Conservation (phyloP, 1,140 invertebrate species). For the Anoplolepis gracilipes region DNA sequence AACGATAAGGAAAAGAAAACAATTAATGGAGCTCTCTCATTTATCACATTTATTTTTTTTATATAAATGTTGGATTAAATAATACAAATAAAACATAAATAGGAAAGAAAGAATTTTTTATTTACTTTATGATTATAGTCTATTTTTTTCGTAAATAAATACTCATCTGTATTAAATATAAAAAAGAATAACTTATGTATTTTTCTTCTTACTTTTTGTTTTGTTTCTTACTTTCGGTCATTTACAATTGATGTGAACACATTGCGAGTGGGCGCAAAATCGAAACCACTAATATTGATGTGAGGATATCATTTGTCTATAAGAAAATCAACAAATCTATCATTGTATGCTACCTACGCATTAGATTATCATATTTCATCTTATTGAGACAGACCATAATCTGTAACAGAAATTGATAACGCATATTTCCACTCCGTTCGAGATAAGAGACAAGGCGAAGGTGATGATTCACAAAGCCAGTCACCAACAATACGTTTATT, state of each 20-base stretch:
- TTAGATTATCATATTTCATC: background rate
- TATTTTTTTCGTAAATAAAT: background rate
- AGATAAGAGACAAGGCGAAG: background rate
- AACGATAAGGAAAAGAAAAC: too few relatives aligned
- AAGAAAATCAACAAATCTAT: background rate
- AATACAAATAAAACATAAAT: too few relatives aligned
- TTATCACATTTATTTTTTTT: background rate
- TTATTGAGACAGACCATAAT: background rate
- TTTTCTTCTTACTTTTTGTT: background rate
- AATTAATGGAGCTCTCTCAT: too few relatives aligned
- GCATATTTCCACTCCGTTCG: background rate
- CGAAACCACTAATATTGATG: too few relatives aligned
- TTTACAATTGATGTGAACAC: background rate
- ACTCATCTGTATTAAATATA: background rate
- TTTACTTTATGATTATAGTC: background rate
- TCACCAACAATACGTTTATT: background rate
- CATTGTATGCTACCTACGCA: background rate
- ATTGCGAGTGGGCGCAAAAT: background rate
- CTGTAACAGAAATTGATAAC: background rate
- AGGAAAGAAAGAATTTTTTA: background rate
- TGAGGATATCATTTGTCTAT: background rate
- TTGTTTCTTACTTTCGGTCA: background rate
- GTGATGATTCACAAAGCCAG: background rate
- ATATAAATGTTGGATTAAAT: too few relatives aligned
- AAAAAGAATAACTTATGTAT: background rate